phyloP scores from a whole-genome alignment of 2,888 invertebrate species.

The Euplexia lucipara region DNA sequence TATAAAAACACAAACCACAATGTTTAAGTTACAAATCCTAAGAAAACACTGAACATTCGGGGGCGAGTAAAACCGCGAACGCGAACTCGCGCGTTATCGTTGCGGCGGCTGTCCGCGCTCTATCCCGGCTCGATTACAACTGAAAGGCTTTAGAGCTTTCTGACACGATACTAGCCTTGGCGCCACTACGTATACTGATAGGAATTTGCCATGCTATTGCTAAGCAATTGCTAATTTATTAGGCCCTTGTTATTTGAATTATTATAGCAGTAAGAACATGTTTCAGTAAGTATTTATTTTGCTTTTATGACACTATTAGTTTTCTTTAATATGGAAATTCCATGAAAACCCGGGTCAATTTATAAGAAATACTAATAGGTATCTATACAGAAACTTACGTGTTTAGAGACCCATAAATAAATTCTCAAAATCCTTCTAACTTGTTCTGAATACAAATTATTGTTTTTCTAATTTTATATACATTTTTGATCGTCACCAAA shows the following conservation, averaged over 20 bases:
- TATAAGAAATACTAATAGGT: no score
- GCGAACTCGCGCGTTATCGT: slow-evolving; percentile 61
- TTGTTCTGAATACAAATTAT: no score
- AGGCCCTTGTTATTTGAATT: background rate
- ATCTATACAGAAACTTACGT: no score
- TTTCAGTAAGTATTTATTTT: background rate
- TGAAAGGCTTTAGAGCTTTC: slow-evolving; percentile 68
- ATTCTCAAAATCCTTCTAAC: no score
- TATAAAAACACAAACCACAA: slow-evolving; percentile 53
- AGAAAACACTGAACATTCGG: slow-evolving; percentile 56
- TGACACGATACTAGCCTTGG: slow-evolving; percentile 56
- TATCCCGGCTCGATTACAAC: slow-evolving; percentile 66
- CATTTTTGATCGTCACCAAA: background rate
- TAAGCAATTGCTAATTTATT: background rate
- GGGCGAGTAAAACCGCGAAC: slow-evolving; percentile 53
- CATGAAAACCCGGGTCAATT: no score
- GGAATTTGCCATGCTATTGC: slow-evolving; percentile 25
- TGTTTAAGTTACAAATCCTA: slow-evolving; percentile 51
- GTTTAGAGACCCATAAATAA: no score
- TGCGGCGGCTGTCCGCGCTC: slow-evolving; percentile 55
- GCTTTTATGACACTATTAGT: no score
- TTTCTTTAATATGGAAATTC: no score
- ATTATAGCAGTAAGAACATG: no score
- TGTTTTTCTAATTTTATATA: no score
- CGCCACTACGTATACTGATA: slow-evolving; percentile 60